A percentile compares a stretch with the other conserved stretches of the same genome.
These are phyloP conservation scores for Aricia artaxerxes DNA, from an alignment of 2,888 invertebrate genomes.

Conservation along the genomic window DNA sequence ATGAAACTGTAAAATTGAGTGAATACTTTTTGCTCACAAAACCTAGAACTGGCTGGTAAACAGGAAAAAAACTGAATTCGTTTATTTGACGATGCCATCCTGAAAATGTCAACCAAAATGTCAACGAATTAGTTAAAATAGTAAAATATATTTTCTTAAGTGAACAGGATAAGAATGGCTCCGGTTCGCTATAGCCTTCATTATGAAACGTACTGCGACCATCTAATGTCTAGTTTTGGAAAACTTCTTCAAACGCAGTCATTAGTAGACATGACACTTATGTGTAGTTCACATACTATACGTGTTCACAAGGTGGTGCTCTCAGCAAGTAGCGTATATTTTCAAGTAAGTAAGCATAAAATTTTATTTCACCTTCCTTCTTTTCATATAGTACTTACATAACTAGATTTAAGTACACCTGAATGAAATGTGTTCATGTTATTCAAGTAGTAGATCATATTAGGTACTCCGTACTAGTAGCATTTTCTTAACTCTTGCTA, in stretches of 20 bases:
- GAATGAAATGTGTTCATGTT: too few relatives aligned
- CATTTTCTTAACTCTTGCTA: too few relatives aligned
- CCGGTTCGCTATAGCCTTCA: slow-evolving; percentile 82
- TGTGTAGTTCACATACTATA: slow-evolving; percentile 87
- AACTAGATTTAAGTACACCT: too few relatives aligned
- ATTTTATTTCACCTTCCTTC: background rate
- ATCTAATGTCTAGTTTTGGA: slow-evolving; percentile 84
- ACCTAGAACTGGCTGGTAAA: background rate
- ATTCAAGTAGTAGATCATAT: too few relatives aligned
- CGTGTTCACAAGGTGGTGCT: slow-evolving; percentile 87
- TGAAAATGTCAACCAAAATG: slow-evolving; percentile 6
- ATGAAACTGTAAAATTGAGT: background rate
- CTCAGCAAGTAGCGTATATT: slow-evolving; percentile 86
- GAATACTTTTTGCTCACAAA: background rate
- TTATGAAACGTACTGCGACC: slow-evolving; percentile 85
- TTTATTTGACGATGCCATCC: background rate
- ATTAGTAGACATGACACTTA: slow-evolving; percentile 86
- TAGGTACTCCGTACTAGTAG: too few relatives aligned
- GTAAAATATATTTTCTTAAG: background rate
- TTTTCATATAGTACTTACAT: background rate
- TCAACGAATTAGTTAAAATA: background rate
- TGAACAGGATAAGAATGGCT: slow-evolving; percentile 56
- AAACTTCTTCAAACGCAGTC: slow-evolving; percentile 86
- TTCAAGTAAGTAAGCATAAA: slow-evolving; percentile 77
- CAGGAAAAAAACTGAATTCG: background rate